phyloP scores from a whole-genome alignment of 2,797 vertebrate genomes.

The Rhincodon typus region DNA sequence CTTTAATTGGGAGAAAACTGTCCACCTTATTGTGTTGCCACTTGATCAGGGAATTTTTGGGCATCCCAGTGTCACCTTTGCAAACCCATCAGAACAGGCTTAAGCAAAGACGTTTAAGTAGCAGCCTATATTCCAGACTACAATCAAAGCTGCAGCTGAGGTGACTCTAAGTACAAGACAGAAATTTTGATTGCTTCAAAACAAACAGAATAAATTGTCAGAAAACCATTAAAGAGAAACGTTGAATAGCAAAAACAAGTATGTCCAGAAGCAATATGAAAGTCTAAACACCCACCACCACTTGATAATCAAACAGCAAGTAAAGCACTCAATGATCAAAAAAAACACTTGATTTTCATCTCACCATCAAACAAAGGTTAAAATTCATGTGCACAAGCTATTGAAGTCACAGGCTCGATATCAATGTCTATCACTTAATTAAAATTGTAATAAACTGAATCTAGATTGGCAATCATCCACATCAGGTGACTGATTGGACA shows the following conservation, averaged over 20 bases:
- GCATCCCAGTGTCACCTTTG: neutral
- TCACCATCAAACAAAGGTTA: neutral
- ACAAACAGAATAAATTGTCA: neutral
- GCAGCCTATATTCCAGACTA: neutral
- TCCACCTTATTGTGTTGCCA: too few species aligned
- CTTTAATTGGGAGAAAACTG: too few species aligned
- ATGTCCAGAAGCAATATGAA: neutral
- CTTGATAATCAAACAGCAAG: neutral
- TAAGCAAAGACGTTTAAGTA: neutral
- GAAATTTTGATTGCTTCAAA: neutral
- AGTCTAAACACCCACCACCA: neutral
- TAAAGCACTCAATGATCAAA: neutral
- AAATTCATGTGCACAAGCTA: neutral
- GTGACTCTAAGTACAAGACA: neutral
- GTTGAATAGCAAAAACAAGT: neutral
- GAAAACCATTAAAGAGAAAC: neutral
- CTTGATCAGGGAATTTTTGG: neutral
- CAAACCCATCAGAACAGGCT: neutral
- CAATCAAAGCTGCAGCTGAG: neutral
- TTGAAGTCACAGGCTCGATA: neutral
- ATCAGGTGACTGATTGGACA: neutral
- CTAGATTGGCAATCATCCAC: neutral
- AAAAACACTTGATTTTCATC: neutral
- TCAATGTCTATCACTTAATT: neutral
- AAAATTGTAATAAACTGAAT: neutral